phyloP scores from a whole-genome alignment of 2,888 invertebrate species.

The Scaptomyza polygonia region DNA sequence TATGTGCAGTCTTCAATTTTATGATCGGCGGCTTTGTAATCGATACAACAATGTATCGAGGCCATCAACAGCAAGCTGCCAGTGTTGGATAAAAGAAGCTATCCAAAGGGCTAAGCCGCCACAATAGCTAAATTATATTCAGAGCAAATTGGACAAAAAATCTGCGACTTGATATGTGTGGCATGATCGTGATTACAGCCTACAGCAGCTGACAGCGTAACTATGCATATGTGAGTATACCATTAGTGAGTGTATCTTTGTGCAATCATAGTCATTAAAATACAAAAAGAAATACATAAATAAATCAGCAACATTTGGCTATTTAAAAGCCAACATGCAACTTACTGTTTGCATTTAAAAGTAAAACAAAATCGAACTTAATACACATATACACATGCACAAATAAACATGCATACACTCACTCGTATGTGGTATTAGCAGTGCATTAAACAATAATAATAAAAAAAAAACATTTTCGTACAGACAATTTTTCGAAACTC shows the following conservation, averaged over 20 bases:
- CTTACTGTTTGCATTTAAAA: constrained; percentile 76
- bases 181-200: constrained; percentile 63
- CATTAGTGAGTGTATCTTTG: constrained; percentile 42
- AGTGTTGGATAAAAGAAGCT: constrained; percentile 8
- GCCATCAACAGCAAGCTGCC: not conserved
- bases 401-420: constrained; percentile 41
- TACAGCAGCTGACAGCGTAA: constrained; percentile 51
- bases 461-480: constrained; percentile 33
- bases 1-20: constrained; percentile 19
- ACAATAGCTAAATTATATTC: not conserved
- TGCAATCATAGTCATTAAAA: constrained; percentile 76
- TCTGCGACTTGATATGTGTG: constrained; percentile 25
- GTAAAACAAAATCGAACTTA: constrained; percentile 79
- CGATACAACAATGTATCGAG: constrained; percentile 36
- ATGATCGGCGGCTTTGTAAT: constrained; percentile 29
- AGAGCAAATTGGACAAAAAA: constrained; percentile 24
- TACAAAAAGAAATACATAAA: constrained; percentile 63
- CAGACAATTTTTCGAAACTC: constrained; percentile 57
- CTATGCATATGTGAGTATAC: constrained; percentile 21
- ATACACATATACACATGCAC: constrained; percentile 25
- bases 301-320: constrained; percentile 34
- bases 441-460: constrained; percentile 57
- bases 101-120: constrained; percentile 18
- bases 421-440: constrained; percentile 46
- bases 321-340: constrained; percentile 51